phyloP scores from a whole-genome alignment of 2,888 invertebrate species.

The Torymus auratus region DNA sequence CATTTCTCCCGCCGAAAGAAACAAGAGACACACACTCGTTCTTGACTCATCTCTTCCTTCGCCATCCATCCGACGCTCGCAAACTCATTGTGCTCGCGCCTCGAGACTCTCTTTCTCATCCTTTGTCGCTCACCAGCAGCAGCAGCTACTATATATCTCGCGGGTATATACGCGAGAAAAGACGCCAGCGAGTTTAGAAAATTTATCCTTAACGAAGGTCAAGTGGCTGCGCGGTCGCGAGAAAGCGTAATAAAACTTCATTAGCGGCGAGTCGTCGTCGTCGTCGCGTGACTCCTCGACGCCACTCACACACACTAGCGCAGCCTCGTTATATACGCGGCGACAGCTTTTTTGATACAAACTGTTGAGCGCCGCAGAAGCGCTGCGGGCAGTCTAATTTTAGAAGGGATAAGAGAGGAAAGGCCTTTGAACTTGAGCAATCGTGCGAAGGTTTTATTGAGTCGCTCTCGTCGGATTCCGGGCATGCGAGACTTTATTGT shows the following conservation, averaged over 20 bases:
- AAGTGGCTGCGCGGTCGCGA: conserved; percentile 41
- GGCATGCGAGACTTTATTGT: no score
- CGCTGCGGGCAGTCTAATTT: conserved; percentile 10
- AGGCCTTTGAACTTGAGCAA: conserved; percentile 21
- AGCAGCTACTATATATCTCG: conserved; percentile 3
- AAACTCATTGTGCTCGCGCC: background rate
- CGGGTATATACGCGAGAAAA: background rate
- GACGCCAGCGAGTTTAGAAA: conserved; percentile 46
- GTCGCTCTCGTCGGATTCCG: background rate
- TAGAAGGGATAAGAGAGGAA: background rate
- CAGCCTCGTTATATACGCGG: background rate
- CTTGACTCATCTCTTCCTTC: no score
- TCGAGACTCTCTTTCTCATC: conserved; percentile 4
- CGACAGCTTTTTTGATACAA: conserved; percentile 4
- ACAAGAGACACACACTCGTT: no score
- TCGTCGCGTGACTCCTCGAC: conserved; percentile 19
- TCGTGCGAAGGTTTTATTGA: background rate
- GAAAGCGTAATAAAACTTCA: conserved; percentile 47
- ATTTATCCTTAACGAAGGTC: conserved; percentile 54
- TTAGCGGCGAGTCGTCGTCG: conserved; percentile 10
- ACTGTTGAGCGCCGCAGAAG: background rate
- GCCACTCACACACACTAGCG: no score
- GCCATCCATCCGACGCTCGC: no score
- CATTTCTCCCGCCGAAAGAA: no score
- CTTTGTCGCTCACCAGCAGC: background rate